Base-by-base conservation (phyloP, 2,113 vertebrate species). In the Pristiophorus japonicus region DNA sequence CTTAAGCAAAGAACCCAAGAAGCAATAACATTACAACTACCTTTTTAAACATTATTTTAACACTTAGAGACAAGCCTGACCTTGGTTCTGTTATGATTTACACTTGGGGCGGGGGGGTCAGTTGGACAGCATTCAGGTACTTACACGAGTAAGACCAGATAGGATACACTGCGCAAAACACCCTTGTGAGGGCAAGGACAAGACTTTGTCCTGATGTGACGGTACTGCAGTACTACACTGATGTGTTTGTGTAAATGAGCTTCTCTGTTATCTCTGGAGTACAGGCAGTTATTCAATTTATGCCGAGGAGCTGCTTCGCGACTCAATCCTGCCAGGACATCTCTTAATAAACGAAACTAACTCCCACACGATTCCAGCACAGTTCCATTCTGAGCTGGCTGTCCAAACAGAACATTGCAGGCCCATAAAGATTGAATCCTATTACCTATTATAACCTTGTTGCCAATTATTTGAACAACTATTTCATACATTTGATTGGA, bases 211-310 rank as follows among this genome's bases (percentile, higher is more conserved):
- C n/a, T 63, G 59, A 92, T 92, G 59, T 65, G 20, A 92, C 63
- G 59, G 59, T 92, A n/a, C 5, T 38, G 59, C 24, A 88, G 55
- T 88, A 47, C 84, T 3, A 22, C 2, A 51, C 59, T 88, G 47
- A 88, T 34, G 27, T 30, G 16, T 14, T 88, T 88, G 4, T 88
- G 27, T 55, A 55, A 88, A 34, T 55, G 47, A 88, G 34, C 27
- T 88, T 30, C 47, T 88, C 16, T 38, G 18, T 92, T 92, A 62
- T 91, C 55, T 63, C 34, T 62, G 59, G 14, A 62, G 1, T n/a
- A 63, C 59, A 92, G 88, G 34, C n/a, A n/a, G 88, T 63, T 92
- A 20, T 91, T 91, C 55, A 62, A 38, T 91, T 91, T 63, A n/a
- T 65, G 18, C 16, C 18, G 18, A 38, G 12, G 59, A 38, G 34